A percentile compares a stretch with the other conserved stretches of the same genome.
phyloP scores from a whole-genome alignment of 2,888 invertebrate genomes.

The Lycaena phlaeas region DNA sequence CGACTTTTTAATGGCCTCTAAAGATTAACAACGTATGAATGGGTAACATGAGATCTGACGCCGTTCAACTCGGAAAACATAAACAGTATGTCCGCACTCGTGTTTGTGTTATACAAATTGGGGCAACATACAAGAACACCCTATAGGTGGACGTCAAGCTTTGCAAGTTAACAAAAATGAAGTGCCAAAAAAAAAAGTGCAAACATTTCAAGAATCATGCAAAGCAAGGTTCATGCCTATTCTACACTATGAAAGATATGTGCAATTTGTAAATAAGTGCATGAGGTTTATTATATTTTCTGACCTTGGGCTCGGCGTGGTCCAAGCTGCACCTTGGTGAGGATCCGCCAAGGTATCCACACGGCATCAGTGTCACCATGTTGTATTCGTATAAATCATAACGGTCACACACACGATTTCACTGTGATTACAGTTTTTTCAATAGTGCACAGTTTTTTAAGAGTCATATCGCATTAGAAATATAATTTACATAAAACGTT shows the following conservation, averaged over 20 bases:
- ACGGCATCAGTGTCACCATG: constrained; percentile 80
- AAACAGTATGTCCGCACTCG: constrained; percentile 46
- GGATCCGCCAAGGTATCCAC: constrained; percentile 75
- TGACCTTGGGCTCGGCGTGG: constrained; percentile 66
- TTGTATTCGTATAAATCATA: constrained; percentile 33
- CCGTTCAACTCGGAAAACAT: constrained; percentile 48
- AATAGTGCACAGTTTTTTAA: constrained; percentile 44
- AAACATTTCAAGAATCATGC: background rate
- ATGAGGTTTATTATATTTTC: constrained; percentile 22
- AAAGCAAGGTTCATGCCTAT: constrained; percentile 5
- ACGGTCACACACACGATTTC: constrained; percentile 40
- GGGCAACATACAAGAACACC: constrained; percentile 45
- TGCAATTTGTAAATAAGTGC: constrained; percentile 13
- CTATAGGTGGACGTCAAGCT: constrained; percentile 17
- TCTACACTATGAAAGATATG: background rate
- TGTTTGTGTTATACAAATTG: constrained; percentile 48
- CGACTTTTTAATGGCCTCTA: constrained; percentile 64
- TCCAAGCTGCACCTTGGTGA: constrained; percentile 69
- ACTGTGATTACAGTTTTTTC: constrained; percentile 53
- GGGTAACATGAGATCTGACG: constrained; percentile 60
- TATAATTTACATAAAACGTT: too few species aligned
- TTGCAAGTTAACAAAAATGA: constrained; percentile 1
- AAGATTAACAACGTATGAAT: constrained; percentile 65
- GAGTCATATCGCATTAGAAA: constrained; percentile 53
- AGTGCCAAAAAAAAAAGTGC: background rate